phyloP scores from a whole-genome alignment of 2,797 vertebrate species.

The Phylloscopus collybita region DNA sequence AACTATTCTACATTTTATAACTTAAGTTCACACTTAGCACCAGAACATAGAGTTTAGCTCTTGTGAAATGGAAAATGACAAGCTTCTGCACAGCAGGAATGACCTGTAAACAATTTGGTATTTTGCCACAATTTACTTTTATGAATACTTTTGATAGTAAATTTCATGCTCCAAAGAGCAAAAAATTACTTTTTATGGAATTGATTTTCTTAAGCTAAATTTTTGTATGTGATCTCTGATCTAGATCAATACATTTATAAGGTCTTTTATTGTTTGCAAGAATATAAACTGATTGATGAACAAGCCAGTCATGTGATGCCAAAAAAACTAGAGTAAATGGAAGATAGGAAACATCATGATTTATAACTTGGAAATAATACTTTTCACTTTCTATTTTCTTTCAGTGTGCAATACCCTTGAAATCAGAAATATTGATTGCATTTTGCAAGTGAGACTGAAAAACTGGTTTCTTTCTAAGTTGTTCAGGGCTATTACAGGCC shows the following conservation, averaged over 20 bases:
- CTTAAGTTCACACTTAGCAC: background rate
- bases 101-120: background rate
- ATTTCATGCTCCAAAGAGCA: background rate
- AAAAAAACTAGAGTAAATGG: background rate
- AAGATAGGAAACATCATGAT: background rate
- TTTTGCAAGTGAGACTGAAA: background rate
- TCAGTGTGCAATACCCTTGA: background rate
- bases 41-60: background rate
- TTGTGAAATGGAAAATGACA: background rate
- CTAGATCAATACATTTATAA: background rate
- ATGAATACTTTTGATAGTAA: background rate
- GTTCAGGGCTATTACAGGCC: background rate
- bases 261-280: background rate
- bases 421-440: slow-evolving; percentile 5
- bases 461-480: background rate
- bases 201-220: background rate
- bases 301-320: background rate
- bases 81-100: background rate
- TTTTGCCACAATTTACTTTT: background rate
- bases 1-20: background rate
- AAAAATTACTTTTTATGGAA: background rate
- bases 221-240: background rate
- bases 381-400: slow-evolving; percentile 22
- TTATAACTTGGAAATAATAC: background rate
- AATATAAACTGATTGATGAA: background rate